These are phyloP conservation scores for Nephila pilipes DNA, from an alignment of 1,140 invertebrate species.

Conservation along the genomic window DNA sequence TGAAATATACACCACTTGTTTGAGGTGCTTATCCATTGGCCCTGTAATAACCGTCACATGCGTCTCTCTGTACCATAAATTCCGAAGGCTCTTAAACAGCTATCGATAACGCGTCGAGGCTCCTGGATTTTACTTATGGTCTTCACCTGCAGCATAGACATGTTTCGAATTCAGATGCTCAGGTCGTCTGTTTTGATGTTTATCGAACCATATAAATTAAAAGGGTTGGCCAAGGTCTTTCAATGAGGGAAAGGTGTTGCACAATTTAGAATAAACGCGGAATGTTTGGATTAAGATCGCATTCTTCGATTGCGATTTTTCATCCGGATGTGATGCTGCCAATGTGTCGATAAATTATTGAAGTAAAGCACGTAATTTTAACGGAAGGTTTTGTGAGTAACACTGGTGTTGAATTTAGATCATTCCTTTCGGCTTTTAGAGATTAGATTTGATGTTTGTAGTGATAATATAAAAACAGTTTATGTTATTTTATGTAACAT, in stretches of 20 bases:
- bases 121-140: conserved; percentile 6
- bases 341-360: background rate
- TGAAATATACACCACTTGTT: conserved; percentile 1
- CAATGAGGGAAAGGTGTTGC: conserved; percentile 7
- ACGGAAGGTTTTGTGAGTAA: background rate
- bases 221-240: conserved; percentile 17
- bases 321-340: background rate
- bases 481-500: too few species aligned
- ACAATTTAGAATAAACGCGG: background rate
- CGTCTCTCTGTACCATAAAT: conserved; percentile 4
- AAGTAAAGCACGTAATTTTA: background rate
- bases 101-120: background rate
- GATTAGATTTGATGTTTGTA: too few species aligned
- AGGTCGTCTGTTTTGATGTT: background rate
- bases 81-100: background rate
- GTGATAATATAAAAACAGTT: too few species aligned
- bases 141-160: background rate
- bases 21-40: background rate
- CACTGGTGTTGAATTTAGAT: too few species aligned
- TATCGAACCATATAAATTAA: conserved; percentile 32
- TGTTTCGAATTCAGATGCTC: background rate
- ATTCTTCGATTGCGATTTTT: background rate
- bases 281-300: background rate
- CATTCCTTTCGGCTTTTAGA: too few species aligned
- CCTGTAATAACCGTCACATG: conserved; percentile 6